Conservation (phyloP, 2,797 vertebrate genomes). For the Chaetophractus vellerosus region DNA sequence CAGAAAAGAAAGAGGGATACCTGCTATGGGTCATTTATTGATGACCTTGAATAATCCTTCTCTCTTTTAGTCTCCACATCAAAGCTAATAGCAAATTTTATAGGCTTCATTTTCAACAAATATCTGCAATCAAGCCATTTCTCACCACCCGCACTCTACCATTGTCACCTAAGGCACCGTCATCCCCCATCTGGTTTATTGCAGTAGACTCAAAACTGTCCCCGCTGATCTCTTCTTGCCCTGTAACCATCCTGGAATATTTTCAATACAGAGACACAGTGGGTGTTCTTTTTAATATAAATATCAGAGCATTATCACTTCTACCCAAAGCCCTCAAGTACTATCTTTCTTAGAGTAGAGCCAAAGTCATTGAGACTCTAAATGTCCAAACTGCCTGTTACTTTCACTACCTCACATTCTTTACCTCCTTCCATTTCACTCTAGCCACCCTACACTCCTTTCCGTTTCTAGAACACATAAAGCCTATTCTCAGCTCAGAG, state of each 20-base stretch:
- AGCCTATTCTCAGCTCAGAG: not conserved
- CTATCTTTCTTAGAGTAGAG: not conserved
- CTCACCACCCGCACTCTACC: not conserved
- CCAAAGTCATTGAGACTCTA: not conserved
- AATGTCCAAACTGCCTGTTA: not conserved
- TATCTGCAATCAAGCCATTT: not conserved
- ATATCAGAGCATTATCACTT: not conserved
- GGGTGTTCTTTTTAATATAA: not conserved
- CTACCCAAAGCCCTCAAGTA: not conserved
- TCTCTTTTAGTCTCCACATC: not conserved
- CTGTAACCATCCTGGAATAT: not conserved
- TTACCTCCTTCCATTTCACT: not conserved
- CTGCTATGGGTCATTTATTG: not conserved
- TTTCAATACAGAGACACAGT: not conserved
- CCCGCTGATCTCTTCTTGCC: not conserved
- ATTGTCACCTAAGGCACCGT: not conserved
- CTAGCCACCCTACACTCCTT: not conserved
- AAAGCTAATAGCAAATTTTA: not conserved
- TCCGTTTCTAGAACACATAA: not conserved
- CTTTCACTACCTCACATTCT: not conserved
- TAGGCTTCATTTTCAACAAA: not conserved
- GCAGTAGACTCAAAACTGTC: not conserved
- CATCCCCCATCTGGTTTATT: not conserved
- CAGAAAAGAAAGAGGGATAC: not conserved
- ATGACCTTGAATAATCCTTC: not conserved